phyloP scores from a whole-genome alignment of 2,888 invertebrate species.

The Halictus ligatus region DNA sequence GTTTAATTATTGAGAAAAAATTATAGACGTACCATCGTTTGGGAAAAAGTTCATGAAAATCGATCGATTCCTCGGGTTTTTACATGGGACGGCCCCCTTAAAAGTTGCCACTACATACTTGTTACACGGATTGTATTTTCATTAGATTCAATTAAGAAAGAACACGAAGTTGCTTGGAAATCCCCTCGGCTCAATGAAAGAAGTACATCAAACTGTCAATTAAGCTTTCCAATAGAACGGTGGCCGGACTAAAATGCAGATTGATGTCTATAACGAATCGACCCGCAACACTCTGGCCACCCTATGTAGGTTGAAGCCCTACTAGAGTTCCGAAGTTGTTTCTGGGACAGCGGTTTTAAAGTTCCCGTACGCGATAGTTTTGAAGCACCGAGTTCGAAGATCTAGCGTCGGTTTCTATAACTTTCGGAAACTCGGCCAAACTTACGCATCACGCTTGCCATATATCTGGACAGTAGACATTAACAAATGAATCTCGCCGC shows the following conservation, averaged over 20 bases:
- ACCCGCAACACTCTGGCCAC: constrained; percentile 21
- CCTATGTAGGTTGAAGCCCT: constrained; percentile 65
- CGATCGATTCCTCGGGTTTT: neutral
- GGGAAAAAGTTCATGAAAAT: neutral
- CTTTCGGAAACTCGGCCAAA: constrained; percentile 66
- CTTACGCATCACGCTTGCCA: constrained; percentile 52
- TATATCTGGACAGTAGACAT: constrained; percentile 36
- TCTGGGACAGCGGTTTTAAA: constrained; percentile 61
- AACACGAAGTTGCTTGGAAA: neutral
- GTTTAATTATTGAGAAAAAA: no score
- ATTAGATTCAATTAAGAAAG: neutral
- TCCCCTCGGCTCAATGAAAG: neutral
- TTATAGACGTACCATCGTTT: neutral
- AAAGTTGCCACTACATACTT: neutral
- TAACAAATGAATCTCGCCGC: constrained; percentile 45
- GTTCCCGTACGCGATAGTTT: constrained; percentile 53
- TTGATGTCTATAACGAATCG: constrained; percentile 20
- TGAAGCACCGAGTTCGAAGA: constrained; percentile 38
- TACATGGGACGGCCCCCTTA: neutral
- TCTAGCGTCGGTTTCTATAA: constrained; percentile 42
- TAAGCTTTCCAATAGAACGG: constrained; percentile 2
- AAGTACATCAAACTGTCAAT: neutral
- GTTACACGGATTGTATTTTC: neutral
- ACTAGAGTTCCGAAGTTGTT: constrained; percentile 49
- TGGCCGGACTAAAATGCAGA: neutral